These are phyloP conservation scores for Hippoglossus hippoglossus DNA, from an alignment of 2,797 vertebrate species.

Conservation along the genomic window DNA sequence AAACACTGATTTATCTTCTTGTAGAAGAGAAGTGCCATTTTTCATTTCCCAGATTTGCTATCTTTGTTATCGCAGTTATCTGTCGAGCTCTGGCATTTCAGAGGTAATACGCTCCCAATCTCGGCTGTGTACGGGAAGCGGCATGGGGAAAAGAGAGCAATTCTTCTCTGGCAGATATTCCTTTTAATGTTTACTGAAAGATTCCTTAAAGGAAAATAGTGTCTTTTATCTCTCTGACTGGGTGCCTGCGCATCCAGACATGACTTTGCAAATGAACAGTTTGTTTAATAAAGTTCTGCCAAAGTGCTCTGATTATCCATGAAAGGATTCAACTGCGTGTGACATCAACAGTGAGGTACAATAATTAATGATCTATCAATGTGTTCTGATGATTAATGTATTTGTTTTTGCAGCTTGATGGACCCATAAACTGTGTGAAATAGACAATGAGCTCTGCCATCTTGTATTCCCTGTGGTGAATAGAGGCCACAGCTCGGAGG, in stretches of 20 bases:
- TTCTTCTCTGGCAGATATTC: conserved; percentile 70
- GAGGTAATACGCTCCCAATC: conserved; percentile 69
- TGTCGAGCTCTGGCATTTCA: conserved; percentile 79
- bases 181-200: conserved; percentile 73
- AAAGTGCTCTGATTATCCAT: conserved; percentile 77
- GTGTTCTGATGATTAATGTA: conserved; percentile 82
- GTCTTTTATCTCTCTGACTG: conserved; percentile 65
- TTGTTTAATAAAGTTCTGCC: conserved; percentile 80
- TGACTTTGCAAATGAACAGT: conserved; percentile 73
- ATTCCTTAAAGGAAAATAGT: conserved; percentile 68
- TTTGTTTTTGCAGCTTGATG: conserved; percentile 84
- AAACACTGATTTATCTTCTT: conserved; percentile 91
- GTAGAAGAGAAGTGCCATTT: conserved; percentile 89
- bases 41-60: conserved; percentile 82
- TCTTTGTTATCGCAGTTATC: conserved; percentile 83
- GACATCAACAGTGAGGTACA: conserved; percentile 80
- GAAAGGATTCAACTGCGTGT: conserved; percentile 80
- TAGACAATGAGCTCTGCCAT: conserved; percentile 74
- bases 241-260: conserved; percentile 49
- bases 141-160: conserved; percentile 41
- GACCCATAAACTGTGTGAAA: conserved; percentile 78
- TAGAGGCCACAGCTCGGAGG: conserved; percentile 45
- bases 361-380: conserved; percentile 83
- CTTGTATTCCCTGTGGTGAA: conserved; percentile 71
- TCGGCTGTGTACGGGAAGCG: conserved; percentile 57